A percentile compares a stretch with the other conserved stretches of the same genome.
phyloP scores from a whole-genome alignment of 2,113 vertebrate species.

The Neodontobutis hainanensis region DNA sequence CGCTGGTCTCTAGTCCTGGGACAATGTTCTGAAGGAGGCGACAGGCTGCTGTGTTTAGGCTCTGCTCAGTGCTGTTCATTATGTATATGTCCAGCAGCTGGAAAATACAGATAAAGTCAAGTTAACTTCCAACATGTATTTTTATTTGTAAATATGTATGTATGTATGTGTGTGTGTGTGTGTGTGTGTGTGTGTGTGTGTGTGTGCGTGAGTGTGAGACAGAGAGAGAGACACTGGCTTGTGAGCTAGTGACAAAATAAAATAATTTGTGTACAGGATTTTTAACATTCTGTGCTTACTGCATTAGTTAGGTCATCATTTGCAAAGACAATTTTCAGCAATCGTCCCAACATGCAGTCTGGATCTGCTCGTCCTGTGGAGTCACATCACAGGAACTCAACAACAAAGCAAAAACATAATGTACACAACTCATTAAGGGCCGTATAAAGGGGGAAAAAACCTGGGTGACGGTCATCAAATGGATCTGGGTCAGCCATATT shows the following conservation, averaged over 20 bases:
- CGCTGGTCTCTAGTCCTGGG: conserved; percentile 92
- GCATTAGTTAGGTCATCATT: conserved; percentile 97
- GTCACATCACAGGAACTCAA: background rate
- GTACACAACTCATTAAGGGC: background rate
- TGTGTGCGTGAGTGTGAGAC: no score
- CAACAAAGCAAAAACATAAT: background rate
- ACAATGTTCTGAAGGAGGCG: conserved; percentile 94
- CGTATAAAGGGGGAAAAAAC: conserved; percentile 59
- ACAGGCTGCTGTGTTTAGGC: conserved; percentile 90
- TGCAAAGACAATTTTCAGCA: conserved; percentile 93
- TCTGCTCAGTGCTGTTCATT: conserved; percentile 91
- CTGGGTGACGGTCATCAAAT: conserved; percentile 96
- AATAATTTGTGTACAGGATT: background rate
- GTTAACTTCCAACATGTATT: background rate
- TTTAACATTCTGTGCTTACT: conserved; percentile 74
- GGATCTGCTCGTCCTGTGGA: conserved; percentile 89
- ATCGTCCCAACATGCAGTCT: conserved; percentile 91
- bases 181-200: no score
- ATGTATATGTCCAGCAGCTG: conserved; percentile 94
- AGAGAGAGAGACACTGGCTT: no score
- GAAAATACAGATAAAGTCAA: background rate
- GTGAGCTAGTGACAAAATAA: no score
- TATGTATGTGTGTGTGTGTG: no score
- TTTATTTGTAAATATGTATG: background rate
- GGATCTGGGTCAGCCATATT: conserved; percentile 94